phyloP scores from a whole-genome alignment of 2,797 vertebrate species.

The Phaenicophaeus curvirostris region DNA sequence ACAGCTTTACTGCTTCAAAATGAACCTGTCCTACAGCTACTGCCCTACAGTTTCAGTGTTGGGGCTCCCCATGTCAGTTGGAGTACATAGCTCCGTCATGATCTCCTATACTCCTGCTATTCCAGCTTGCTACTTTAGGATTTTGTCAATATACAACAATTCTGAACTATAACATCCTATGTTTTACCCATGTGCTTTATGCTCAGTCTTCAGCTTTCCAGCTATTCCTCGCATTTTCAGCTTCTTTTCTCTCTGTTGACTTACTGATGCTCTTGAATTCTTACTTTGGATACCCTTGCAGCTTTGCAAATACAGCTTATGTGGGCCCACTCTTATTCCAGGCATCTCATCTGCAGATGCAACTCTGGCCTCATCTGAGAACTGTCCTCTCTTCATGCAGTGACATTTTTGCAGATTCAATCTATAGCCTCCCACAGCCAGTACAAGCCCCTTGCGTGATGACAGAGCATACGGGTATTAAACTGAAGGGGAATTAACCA shows the following conservation, averaged over 20 bases:
- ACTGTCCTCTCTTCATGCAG: not conserved
- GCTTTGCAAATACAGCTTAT: not conserved
- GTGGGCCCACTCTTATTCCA: not conserved
- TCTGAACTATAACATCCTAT: not conserved
- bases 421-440: not conserved
- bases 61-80: not conserved
- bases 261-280: not conserved
- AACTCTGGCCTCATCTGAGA: not conserved
- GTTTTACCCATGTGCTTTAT: not conserved
- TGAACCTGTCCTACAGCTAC: not conserved
- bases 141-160: not conserved
- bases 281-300: not conserved
- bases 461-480: not conserved
- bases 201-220: not conserved
- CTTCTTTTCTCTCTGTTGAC: not conserved
- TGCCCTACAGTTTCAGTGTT: not conserved
- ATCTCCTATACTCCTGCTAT: rapidly evolving
- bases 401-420: slow-evolving; percentile 16
- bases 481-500: not conserved
- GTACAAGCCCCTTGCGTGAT: not conserved
- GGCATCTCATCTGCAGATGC: not conserved
- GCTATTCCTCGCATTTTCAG: not conserved
- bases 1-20: not conserved
- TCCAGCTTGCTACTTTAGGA: not conserved
- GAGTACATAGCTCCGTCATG: not conserved